phyloP scores from a whole-genome alignment of 37 sponge, comb jelly and placozoan species.

The Hexactinellida sp. region DNA sequence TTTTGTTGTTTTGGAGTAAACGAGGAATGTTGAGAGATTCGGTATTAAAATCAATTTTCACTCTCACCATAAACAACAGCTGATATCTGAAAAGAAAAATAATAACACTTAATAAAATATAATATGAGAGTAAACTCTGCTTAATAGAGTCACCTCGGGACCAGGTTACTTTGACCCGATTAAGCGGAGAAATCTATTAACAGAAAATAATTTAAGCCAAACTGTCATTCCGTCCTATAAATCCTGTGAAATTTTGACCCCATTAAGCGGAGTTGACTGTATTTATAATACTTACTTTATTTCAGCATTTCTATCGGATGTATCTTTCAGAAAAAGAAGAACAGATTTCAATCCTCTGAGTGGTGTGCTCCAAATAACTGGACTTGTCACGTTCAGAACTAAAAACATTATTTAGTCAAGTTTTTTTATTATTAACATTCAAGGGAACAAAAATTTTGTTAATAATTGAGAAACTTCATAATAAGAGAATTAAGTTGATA shows the following conservation, averaged over 20 bases:
- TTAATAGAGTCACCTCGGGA: no score
- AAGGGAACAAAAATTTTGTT: no score
- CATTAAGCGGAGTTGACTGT: no score
- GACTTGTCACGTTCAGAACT: not conserved
- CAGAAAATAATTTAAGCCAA: no score
- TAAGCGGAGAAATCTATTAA: no score
- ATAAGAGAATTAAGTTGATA: no score
- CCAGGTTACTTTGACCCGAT: no score
- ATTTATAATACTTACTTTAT: not conserved
- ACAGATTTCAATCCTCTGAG: not conserved
- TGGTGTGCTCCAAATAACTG: not conserved
- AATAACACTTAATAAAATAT: not conserved
- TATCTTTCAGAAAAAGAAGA: not conserved
- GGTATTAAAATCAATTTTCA: not conserved
- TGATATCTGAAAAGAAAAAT: not conserved
- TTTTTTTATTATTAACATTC: no score
- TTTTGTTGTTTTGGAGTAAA: not conserved
- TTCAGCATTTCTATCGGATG: not conserved
- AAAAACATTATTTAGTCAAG: not conserved
- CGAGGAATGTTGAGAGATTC: not conserved
- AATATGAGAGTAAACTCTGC: no score
- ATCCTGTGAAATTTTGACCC: no score
- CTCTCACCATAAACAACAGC: not conserved
- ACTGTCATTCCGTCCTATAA: no score
- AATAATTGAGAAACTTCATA: no score